Evolutionary conservation across 2,797 vertebrate species (phyloP), one percentile per base, ranked within the genome.

Genomic region (Macropodus opercularis): DNA sequence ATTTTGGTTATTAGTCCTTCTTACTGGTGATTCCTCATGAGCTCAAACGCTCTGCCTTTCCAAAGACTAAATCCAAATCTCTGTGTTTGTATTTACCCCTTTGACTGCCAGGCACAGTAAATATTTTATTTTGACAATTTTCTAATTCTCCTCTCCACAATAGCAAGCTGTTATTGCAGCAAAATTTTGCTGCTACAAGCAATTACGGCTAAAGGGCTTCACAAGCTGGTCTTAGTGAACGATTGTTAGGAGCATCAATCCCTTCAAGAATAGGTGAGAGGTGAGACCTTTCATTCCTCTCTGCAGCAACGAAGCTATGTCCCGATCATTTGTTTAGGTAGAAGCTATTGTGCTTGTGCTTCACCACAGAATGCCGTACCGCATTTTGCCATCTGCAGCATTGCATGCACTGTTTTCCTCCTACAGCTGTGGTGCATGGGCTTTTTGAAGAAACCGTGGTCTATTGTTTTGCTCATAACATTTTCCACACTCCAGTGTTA

Each of bases 211-310:
- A 78, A 84, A 80, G 63, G 69, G 48, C 69, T 80, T 72, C 57
- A 63, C 51, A 71, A 59, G 74, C 80, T 72, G 56, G 79, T 81
- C 76, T 81, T 86, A 87, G 79, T 72, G 50, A 85, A 78, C 84
- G 86, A 87, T 91, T 90, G 85, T 87, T 77, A 72, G 75, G 62
- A 71, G 63, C 78, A 79, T 84, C 81, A 81, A 77, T 82, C 74
- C 75, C 67, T 86, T 77, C 75, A 88, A 81, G 80, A 83, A 82
- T 84, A 77, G 80, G 77, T 76, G 69, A 79, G 86, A 81, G 84
- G 85, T 83, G 76, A 88, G 80, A 84, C 65, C 81, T 87, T 84
- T 81, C 73, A 83, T 85, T 84, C 57, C 57, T 69, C 70, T 79
- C 80, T 65, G 51, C 56, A 66, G 75, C 57, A 61, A 48, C 66